These are phyloP conservation scores for Phaenicophaeus curvirostris DNA, from an alignment of 2,797 vertebrate species.

Conservation along the genomic window DNA sequence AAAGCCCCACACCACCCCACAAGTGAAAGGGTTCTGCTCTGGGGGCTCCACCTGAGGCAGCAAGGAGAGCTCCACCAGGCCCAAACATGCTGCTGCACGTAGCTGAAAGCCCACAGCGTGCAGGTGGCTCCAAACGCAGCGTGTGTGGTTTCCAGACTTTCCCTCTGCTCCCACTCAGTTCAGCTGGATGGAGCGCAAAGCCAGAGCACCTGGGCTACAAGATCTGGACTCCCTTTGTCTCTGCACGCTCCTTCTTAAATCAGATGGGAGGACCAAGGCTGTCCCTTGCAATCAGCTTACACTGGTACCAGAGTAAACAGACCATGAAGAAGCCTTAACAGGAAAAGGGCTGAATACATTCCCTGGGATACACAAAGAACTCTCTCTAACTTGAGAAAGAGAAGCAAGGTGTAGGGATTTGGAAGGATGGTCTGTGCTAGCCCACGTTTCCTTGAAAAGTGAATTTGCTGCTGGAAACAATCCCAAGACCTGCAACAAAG, in stretches of 20 bases:
- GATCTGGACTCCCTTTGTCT: not conserved
- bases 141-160: not conserved
- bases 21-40: not conserved
- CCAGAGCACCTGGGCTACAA: not conserved
- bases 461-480: not conserved
- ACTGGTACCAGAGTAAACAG: not conserved
- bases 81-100: accelerated
- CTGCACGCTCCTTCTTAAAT: not conserved
- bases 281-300: not conserved
- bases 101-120: not conserved
- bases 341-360: not conserved
- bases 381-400: not conserved
- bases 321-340: accelerated
- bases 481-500: accelerated
- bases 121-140: not conserved
- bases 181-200: not conserved
- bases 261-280: not conserved
- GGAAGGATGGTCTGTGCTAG: not conserved
- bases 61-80: not conserved
- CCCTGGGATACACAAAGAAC: not conserved
- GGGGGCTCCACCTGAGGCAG: not conserved
- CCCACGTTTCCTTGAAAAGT: not conserved
- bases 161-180: not conserved
- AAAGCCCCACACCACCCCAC: not conserved
- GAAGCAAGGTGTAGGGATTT: not conserved